Evolutionary conservation across 2,113 vertebrate genomes (phyloP).

Genomic region (Callithrix jacchus): DNA sequence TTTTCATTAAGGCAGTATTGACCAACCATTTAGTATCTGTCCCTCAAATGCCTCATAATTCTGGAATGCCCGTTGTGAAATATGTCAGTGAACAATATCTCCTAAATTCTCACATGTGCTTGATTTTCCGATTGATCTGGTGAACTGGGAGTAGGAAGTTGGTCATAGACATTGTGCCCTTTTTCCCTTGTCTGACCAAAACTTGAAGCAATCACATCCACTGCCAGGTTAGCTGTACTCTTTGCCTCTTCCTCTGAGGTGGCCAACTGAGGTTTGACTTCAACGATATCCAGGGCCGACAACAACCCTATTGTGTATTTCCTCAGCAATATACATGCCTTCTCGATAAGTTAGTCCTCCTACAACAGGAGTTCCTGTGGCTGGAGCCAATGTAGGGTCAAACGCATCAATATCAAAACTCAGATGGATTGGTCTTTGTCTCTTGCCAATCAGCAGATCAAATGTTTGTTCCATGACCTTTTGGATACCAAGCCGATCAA

Average conservation of each 20-base stretch:
- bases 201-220: constrained; percentile 93
- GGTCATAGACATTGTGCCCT: constrained; percentile 84
- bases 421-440: too few species aligned
- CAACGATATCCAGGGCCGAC: constrained; percentile 95
- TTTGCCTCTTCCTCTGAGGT: constrained; percentile 89
- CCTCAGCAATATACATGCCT: too few species aligned
- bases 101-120: constrained; percentile 86
- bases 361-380: too few species aligned
- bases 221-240: constrained; percentile 90
- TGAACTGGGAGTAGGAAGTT: constrained; percentile 88
- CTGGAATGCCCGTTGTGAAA: constrained; percentile 68
- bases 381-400: too few species aligned
- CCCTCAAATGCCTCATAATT: constrained; percentile 58
- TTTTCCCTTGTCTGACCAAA: constrained; percentile 95
- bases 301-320: constrained; percentile 87
- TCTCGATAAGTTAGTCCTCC: too few species aligned
- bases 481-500: constrained; percentile 95
- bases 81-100: neutral
- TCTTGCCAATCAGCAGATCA: constrained; percentile 93
- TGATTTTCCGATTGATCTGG: constrained; percentile 86
- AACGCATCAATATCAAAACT: too few species aligned
- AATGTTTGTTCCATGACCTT: constrained; percentile 97
- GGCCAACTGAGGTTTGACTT: constrained; percentile 94
- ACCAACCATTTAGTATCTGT: constrained; percentile 47
- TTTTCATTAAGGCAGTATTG: constrained; percentile 73